These are phyloP conservation scores for Allophyes oxyacanthae DNA, from an alignment of 2,888 invertebrate species.

Conservation along the genomic window DNA sequence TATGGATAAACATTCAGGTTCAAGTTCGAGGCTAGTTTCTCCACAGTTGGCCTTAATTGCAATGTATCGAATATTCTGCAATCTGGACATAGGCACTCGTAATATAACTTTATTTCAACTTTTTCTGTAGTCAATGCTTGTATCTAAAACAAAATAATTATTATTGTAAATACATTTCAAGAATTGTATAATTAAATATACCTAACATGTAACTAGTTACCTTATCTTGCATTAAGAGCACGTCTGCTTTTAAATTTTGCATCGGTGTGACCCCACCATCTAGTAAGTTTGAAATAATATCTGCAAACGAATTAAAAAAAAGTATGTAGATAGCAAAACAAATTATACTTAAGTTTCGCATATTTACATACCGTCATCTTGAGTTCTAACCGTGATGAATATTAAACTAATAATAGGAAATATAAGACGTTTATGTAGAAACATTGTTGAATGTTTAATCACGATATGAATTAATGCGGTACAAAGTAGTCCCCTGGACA, in stretches of 20 bases:
- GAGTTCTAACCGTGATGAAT: slow-evolving; percentile 17
- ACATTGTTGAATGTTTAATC: slow-evolving; percentile 24
- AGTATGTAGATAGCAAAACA: neutral
- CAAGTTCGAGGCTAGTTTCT: slow-evolving; percentile 88
- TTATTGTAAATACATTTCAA: neutral
- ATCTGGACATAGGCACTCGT: slow-evolving; percentile 94
- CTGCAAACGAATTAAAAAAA: slow-evolving; percentile 31
- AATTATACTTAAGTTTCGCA: neutral
- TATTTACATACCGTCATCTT: slow-evolving; percentile 35
- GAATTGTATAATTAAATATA: neutral
- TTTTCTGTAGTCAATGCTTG: slow-evolving; percentile 27
- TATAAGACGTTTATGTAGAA: slow-evolving; percentile 16
- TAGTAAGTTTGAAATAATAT: slow-evolving; percentile 28
- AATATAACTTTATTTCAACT: slow-evolving; percentile 86
- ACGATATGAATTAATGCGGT: slow-evolving; percentile 8
- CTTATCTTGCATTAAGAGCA: slow-evolving; percentile 25
- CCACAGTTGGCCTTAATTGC: slow-evolving; percentile 90
- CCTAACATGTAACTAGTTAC: slow-evolving; percentile 8
- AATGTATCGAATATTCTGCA: slow-evolving; percentile 92
- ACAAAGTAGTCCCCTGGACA: slow-evolving; percentile 18
- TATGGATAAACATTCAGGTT: slow-evolving; percentile 92
- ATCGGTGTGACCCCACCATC: slow-evolving; percentile 14
- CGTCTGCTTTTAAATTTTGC: slow-evolving; percentile 25
- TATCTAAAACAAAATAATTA: slow-evolving; percentile 29
- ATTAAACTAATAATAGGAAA: slow-evolving; percentile 19